A percentile compares a stretch with the other conserved stretches of the same genome.
Conservation (phyloP, 64 coral and sea anemone species). For the Porites lutea region DNA sequence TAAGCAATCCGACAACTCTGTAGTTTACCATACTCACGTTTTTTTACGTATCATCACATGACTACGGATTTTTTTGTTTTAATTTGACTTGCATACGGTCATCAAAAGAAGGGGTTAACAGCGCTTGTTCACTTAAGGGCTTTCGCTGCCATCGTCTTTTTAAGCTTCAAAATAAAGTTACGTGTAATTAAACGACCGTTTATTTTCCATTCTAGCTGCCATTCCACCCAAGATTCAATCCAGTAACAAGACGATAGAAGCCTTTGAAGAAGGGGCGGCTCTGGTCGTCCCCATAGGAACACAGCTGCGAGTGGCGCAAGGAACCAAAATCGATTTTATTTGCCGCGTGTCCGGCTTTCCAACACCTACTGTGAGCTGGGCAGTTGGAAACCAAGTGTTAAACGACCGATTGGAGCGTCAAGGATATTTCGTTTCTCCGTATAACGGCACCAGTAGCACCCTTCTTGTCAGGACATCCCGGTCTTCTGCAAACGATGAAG, state of each 20-base stretch:
- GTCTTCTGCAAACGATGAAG: background rate
- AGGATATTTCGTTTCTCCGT: background rate
- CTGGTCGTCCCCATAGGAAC: conserved; percentile 1
- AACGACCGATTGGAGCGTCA: background rate
- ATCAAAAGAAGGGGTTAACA: no score
- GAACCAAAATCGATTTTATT: conserved; percentile 6
- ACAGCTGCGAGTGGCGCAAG: background rate
- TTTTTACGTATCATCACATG: no score
- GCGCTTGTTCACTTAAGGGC: no score
- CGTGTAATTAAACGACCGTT: background rate
- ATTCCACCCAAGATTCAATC: conserved; percentile 17
- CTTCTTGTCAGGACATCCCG: conserved; percentile 1
- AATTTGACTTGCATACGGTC: no score
- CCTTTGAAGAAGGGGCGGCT: background rate
- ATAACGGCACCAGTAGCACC: conserved; percentile 19
- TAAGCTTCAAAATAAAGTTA: no score
- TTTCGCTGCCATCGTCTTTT: no score
- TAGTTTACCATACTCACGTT: no score
- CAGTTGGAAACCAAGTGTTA: background rate
- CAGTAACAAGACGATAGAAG: background rate
- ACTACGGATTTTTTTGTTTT: no score
- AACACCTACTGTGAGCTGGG: conserved; percentile 15
- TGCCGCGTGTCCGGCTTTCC: conserved; percentile 33
- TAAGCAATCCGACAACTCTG: no score
- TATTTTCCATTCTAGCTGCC: background rate